Base-by-base conservation (phyloP, 1,140 invertebrate species). In the Drosophila asahinai region DNA sequence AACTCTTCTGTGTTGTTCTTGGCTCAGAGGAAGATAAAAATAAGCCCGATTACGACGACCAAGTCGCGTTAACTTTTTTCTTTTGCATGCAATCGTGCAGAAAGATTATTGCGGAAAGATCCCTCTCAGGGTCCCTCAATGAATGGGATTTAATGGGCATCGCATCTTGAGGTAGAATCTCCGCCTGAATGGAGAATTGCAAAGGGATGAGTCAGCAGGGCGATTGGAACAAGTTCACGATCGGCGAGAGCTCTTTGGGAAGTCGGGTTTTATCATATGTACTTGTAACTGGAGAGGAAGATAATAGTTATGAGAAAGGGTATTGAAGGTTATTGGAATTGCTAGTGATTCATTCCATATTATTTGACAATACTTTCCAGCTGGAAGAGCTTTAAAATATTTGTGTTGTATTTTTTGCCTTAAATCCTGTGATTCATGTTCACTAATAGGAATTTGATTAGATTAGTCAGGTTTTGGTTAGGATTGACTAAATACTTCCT, bases 41-140 rank as follows among this genome's bases (percentile, higher is more conserved):
- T 60, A 51, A 61, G 67, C 45, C 33, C 45, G 70, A 73, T 73
- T 73, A 73, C 52, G 57, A 63, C 30, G 57, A 63, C 30, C 45
- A 60, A 61, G 19, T 15, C 54, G 63, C 45, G 58, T 47, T 49
- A 47, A 38, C 33, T 63, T 33, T 33, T 33, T 40, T 30, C 27
- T 30, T 27, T 27, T 66, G 67, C 47, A 60, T 72, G 67, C 70
- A 73, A 73, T 73, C 70, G 67, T 73, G 70, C 70, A 73, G 70
- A 73, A 73, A 73, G 67, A 73, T 60, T 73, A 68, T 49, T 72
- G 54, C 43, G 38, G 36, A 49, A 60, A 72, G 54, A 57, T 57
- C 64, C 27, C 49, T 30, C 25, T 25, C 48, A 8, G 22, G 30
- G 9, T 22, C n/a, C 17, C 48, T 60, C 30, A 43, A 73, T 73